Conservation (phyloP, 1,140 invertebrate genomes). For the Diploscapter pachys region DNA sequence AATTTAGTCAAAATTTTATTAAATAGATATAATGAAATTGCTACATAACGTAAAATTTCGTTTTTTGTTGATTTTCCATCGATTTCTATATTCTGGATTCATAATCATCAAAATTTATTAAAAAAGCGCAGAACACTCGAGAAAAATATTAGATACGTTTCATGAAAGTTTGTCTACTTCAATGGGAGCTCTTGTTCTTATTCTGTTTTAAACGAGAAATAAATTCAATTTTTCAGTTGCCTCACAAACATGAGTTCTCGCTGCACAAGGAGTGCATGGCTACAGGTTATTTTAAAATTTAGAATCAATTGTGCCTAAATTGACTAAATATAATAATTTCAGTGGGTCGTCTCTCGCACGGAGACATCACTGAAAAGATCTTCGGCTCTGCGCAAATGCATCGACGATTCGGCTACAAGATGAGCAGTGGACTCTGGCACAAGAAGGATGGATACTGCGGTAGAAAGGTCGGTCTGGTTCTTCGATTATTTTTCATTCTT, state of each 20-base stretch:
- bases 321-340: too few species aligned
- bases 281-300: constrained; percentile 59
- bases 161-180: too few species aligned
- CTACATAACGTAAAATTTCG: neutral
- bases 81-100: constrained; percentile 64
- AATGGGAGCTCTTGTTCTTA: too few species aligned
- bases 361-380: constrained; percentile 66
- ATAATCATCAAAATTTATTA: too few species aligned
- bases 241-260: constrained; percentile 77
- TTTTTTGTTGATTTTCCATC: constrained; percentile 13
- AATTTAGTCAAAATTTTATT: too few species aligned
- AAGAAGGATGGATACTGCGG: constrained; percentile 82
- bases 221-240: constrained; percentile 57
- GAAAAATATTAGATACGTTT: too few species aligned
- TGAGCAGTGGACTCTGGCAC: constrained; percentile 87
- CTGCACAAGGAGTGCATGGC: constrained; percentile 81
- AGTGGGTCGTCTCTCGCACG: constrained; percentile 82
- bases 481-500: neutral
- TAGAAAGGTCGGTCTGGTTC: constrained; percentile 71
- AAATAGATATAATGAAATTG: neutral
- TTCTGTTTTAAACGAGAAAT: constrained; percentile 10
- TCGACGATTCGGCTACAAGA: constrained; percentile 55
- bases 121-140: too few species aligned
- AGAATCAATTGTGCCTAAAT: too few species aligned
- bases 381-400: constrained; percentile 57